These are phyloP conservation scores for Trichonephila clavipes DNA, from an alignment of 1,140 invertebrate genomes.

Conservation along the genomic window DNA sequence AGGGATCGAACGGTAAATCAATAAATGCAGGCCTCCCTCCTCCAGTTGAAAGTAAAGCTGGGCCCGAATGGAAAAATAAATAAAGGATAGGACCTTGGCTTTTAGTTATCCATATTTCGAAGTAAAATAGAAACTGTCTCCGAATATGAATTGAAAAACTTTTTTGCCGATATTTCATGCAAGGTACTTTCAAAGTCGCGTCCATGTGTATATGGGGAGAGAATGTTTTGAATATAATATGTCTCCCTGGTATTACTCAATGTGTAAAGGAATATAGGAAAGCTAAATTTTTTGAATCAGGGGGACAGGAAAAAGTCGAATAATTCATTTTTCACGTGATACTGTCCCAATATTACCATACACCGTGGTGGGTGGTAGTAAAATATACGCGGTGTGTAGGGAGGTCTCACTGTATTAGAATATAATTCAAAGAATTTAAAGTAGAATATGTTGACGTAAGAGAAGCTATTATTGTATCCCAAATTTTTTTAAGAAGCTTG, in stretches of 20 bases:
- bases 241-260: not conserved
- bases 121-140: conserved; percentile 20
- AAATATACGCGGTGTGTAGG: not conserved
- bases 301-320: not conserved
- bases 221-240: conserved; percentile 14
- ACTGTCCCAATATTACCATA: not conserved
- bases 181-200: not conserved
- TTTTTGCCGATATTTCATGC: not conserved
- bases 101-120: conserved; percentile 37
- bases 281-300: not conserved
- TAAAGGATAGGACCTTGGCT: conserved; percentile 17
- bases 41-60: conserved; percentile 20
- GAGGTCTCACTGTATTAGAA: too few species aligned
- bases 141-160: conserved; percentile 12
- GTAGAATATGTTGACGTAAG: too few species aligned
- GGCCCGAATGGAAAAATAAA: conserved; percentile 18
- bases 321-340: not conserved
- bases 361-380: not conserved
- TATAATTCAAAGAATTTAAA: too few species aligned
- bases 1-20: conserved; percentile 60
- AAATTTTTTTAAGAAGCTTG: too few species aligned
- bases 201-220: not conserved
- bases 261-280: not conserved
- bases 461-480: too few species aligned
- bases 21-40: not conserved